Conservation (phyloP, 2,888 invertebrate species). For the Synergus umbraculus region DNA sequence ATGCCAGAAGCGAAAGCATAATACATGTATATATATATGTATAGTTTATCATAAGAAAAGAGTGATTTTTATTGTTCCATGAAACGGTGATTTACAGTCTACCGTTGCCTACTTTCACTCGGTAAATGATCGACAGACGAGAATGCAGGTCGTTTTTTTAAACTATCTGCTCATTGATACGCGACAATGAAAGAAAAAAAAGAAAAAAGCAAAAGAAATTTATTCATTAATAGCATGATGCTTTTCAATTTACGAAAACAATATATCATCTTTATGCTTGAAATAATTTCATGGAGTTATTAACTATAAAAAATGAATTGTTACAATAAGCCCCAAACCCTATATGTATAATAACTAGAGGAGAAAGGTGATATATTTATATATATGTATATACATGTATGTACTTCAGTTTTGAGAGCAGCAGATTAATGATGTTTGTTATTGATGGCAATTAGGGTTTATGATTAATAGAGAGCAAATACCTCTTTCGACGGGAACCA, state of each 20-base stretch:
- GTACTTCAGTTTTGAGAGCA: conserved; percentile 6
- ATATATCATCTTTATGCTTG: background rate
- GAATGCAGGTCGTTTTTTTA: background rate
- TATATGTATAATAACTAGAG: background rate
- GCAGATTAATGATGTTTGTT: conserved; percentile 32
- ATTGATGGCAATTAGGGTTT: conserved; percentile 4
- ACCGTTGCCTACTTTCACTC: conserved; percentile 7
- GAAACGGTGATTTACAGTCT: conserved; percentile 8
- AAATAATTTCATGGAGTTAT: background rate
- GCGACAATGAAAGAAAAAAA: background rate
- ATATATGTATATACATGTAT: no score
- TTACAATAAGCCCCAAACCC: background rate
- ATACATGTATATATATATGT: background rate
- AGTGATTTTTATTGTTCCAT: conserved; percentile 21
- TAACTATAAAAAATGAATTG: background rate
- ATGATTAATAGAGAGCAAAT: conserved; percentile 30
- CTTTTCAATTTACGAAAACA: background rate
- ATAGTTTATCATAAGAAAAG: background rate
- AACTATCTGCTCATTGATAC: background rate
- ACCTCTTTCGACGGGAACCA: background rate
- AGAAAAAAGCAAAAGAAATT: background rate
- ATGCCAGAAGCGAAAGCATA: conserved; percentile 2
- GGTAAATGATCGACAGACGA: conserved; percentile 6
- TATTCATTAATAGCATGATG: background rate
- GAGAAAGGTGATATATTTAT: background rate